Conservation (phyloP, 1,140 invertebrate genomes). For the Holcopasites calliopsidis region DNA sequence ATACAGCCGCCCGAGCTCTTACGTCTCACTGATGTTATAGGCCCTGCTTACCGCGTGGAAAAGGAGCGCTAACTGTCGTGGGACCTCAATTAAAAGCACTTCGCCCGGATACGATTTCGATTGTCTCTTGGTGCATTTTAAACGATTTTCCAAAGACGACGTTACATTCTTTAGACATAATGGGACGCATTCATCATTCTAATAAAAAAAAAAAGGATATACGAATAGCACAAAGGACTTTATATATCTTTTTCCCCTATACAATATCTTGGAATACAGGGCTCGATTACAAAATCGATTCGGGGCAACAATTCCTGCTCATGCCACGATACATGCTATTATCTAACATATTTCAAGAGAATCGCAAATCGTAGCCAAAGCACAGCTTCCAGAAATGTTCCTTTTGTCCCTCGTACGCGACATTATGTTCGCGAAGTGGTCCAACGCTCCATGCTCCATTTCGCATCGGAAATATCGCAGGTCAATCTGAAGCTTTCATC, state of each 20-base stretch:
- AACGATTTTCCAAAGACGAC: too few species aligned
- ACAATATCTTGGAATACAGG: too few species aligned
- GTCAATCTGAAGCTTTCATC: neutral
- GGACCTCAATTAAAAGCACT: conserved; percentile 3
- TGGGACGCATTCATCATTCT: too few species aligned
- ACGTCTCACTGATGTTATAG: neutral
- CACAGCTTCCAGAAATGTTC: too few species aligned
- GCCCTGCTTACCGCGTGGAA: neutral
- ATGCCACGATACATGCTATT: neutral
- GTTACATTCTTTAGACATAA: too few species aligned
- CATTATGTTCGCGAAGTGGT: neutral
- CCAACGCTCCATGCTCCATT: neutral
- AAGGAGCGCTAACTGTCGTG: neutral
- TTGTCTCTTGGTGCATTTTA: neutral
- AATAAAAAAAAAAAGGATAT: too few species aligned
- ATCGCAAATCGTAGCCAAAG: neutral
- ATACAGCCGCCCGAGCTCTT: conserved; percentile 15
- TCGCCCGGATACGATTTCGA: neutral
- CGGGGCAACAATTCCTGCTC: too few species aligned
- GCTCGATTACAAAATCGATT: too few species aligned
- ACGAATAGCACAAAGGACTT: too few species aligned
- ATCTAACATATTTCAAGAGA: neutral
- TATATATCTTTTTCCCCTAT: too few species aligned
- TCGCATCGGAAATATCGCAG: neutral
- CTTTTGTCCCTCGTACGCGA: neutral